Evolutionary conservation across 2,888 invertebrate species (phyloP), one percentile per base, ranked within the genome.

Genomic region (Copidosoma aretas): DNA sequence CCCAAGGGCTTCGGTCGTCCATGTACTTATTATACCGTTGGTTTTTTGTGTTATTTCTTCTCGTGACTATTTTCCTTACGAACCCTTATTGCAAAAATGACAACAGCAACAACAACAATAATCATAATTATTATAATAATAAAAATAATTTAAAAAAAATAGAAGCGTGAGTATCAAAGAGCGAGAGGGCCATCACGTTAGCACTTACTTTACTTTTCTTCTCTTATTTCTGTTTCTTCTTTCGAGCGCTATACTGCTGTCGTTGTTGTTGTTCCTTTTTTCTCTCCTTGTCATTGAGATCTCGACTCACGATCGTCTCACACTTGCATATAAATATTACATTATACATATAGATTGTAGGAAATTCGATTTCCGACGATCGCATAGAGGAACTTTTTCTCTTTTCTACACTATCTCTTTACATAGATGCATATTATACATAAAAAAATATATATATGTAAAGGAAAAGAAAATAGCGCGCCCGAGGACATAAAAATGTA

Each of bases 271-370:
- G 43, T 41, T 54, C n/a, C 43, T 25, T 60, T 39, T 54, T 52
- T 49, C 39, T 25, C 22, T 41, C 19, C 39, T 10, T 53, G 43
- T 12, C 43, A 46, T 25, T 19, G 53, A 49, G 19, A 51, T 57
- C 58, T 67, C 58, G 52, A 62, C 58, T 62, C 58, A 62, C 66
- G 60, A 58, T 62, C 62, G 24, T 58, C 52, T 67, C 57, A 39
- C 25, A 39, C 25, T 43, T 46, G 46, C 22, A 41, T 41, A 19
- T 60, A 65, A 24, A 43, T n/a, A 59, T n/a, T 15, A 46, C 43
- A 46, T 46, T 15, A 56, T 39, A 22, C 14, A 51, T 22, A 12
- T n/a, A 22, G 19, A 58, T 54, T 60, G 19, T 57, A 14, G 17
- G 43, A 46, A 2, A 14, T 46, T 46, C 43, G 43, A 46, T 46